A percentile compares a stretch with the other conserved stretches of the same genome.
Evolutionary conservation across 1,140 invertebrate species (phyloP).

Genomic region (Euborellia annulipes): DNA sequence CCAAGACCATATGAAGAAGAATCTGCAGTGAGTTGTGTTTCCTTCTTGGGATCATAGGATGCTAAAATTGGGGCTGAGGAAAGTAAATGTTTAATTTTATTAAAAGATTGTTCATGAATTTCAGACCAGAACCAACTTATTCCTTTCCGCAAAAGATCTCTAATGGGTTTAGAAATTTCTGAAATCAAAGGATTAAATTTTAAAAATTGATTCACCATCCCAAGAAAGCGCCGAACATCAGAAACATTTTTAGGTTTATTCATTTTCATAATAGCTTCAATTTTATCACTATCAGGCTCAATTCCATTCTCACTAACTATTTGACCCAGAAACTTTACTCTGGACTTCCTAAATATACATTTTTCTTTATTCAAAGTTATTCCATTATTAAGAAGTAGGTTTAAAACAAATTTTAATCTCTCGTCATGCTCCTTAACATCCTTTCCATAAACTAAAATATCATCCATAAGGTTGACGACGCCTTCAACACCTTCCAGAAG

Average conservation of each 20-base stretch:
- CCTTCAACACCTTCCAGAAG: neutral
- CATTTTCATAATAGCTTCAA: slow-evolving; percentile 20
- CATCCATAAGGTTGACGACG: slow-evolving; percentile 1
- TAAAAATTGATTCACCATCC: slow-evolving; percentile 9
- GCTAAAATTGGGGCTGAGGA: slow-evolving; percentile 12
- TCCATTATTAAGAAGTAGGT: too few species aligned
- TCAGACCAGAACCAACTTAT: slow-evolving; percentile 20
- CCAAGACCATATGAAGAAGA: too few species aligned
- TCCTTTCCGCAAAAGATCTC: slow-evolving; percentile 23
- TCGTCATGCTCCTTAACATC: slow-evolving; percentile 1
- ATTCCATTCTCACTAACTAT: slow-evolving; percentile 20
- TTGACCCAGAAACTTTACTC: slow-evolving; percentile 22
- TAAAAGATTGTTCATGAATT: slow-evolving; percentile 20
- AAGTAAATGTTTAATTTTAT: slow-evolving; percentile 15
- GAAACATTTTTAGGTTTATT: slow-evolving; percentile 17
- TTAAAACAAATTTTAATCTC: too few species aligned
- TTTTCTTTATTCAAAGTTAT: slow-evolving; percentile 5
- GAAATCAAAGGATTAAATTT: neutral
- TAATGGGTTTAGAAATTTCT: slow-evolving; percentile 13
- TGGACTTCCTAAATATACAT: slow-evolving; percentile 8
- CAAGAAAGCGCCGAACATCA: slow-evolving; percentile 23
- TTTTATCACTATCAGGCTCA: slow-evolving; percentile 15
- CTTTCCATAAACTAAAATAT: slow-evolving; percentile 4
- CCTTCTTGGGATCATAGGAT: too few species aligned
- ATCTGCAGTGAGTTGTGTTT: too few species aligned